Conservation (phyloP, 2,113 vertebrate genomes). For the Mus spicilegus region DNA sequence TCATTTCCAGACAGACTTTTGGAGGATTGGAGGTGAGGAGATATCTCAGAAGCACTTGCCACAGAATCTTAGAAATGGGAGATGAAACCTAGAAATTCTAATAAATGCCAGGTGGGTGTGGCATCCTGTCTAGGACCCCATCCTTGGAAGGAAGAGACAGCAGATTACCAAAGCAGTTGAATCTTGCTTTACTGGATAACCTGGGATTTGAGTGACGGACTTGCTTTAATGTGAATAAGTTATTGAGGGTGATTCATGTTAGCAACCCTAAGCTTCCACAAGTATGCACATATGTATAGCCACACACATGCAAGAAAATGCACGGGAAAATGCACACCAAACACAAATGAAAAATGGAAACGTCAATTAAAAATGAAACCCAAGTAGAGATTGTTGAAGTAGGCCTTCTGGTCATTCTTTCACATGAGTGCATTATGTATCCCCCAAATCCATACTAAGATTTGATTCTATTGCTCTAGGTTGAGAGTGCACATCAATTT, state of each 20-base stretch:
- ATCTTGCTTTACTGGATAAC: not conserved
- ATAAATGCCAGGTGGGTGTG: not conserved
- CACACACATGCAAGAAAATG: not conserved
- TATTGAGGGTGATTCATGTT: not conserved
- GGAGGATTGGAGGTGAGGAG: not conserved
- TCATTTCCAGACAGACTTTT: not conserved
- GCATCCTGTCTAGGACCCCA: too few relatives aligned
- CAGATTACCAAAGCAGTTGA: not conserved
- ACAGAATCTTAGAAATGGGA: not conserved
- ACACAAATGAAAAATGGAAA: not conserved
- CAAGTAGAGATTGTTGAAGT: not conserved
- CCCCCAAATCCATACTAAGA: fast-evolving
- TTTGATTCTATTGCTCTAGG: not conserved
- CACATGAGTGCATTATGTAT: too few relatives aligned
- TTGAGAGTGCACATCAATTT: not conserved
- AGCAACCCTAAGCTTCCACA: not conserved
- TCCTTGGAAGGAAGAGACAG: not conserved
- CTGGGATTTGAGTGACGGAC: too few relatives aligned
- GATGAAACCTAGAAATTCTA: not conserved
- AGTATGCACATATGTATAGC: not conserved
- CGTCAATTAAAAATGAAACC: not conserved
- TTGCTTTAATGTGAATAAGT: not conserved
- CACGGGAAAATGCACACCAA: not conserved
- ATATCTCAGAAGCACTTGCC: not conserved
- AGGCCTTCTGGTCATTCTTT: not conserved